A percentile compares a stretch with the other conserved stretches of the same genome.
phyloP scores from a whole-genome alignment of 1,140 invertebrate genomes.

The Amyelois transitella region DNA sequence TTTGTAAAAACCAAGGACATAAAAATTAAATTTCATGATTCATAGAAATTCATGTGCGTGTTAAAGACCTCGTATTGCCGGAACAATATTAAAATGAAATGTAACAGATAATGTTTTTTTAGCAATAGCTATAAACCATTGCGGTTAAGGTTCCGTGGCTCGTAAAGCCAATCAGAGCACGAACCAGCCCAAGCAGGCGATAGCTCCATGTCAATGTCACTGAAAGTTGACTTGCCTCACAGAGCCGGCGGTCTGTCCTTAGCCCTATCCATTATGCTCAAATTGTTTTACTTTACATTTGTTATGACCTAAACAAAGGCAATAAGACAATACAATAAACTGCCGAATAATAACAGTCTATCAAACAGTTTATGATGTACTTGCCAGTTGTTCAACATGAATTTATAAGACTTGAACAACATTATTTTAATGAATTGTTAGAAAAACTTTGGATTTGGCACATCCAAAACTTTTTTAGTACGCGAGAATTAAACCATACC shows the following conservation, averaged over 20 bases:
- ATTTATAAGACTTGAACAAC: too few relatives aligned
- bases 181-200: slow-evolving; percentile 21
- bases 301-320: background rate
- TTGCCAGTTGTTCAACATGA: too few relatives aligned
- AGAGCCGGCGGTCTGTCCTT: slow-evolving; percentile 4
- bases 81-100: slow-evolving; percentile 1
- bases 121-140: slow-evolving; percentile 9
- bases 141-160: slow-evolving; percentile 22
- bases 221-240: slow-evolving; percentile 28
- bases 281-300: background rate
- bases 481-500: too few relatives aligned
- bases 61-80: slow-evolving; percentile 1
- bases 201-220: slow-evolving; percentile 38
- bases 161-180: slow-evolving; percentile 39
- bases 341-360: background rate
- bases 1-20: background rate
- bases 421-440: too few relatives aligned
- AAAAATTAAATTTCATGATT: background rate
- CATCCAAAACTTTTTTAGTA: too few relatives aligned
- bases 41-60: background rate
- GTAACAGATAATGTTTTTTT: background rate
- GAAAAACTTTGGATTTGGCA: too few relatives aligned
- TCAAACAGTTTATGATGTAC: too few relatives aligned
- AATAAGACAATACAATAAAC: background rate
- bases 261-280: background rate